phyloP scores from a whole-genome alignment of 2,113 vertebrate genomes.

The Nibea coibor region DNA sequence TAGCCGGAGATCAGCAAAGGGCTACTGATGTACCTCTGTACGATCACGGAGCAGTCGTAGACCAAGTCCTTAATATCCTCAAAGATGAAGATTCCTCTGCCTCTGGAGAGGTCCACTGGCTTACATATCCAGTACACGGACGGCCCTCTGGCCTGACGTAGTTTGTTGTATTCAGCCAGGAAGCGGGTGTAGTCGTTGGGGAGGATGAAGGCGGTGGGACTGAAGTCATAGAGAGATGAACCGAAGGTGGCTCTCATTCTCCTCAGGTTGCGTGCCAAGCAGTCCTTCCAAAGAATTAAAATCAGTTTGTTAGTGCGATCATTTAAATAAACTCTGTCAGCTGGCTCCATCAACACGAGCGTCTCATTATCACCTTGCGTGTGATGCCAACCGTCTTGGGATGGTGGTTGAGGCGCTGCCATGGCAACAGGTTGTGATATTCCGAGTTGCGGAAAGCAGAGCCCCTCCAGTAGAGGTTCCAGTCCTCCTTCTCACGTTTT shows the following conservation, averaged over 20 bases:
- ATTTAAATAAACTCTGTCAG: neutral
- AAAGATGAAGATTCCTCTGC: slow-evolving; percentile 87
- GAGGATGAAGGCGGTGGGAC: slow-evolving; percentile 83
- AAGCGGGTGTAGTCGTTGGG: slow-evolving; percentile 86
- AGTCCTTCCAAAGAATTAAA: slow-evolving; percentile 70
- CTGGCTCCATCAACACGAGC: too few relatives aligned
- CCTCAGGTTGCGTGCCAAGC: slow-evolving; percentile 82
- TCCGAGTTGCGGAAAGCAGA: slow-evolving; percentile 79
- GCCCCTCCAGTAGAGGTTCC: slow-evolving; percentile 86
- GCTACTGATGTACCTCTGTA: slow-evolving; percentile 86
- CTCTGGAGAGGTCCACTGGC: slow-evolving; percentile 84
- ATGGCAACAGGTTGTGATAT: slow-evolving; percentile 80
- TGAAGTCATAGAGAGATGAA: slow-evolving; percentile 82
- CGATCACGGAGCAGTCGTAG: slow-evolving; percentile 82
- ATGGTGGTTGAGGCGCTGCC: slow-evolving; percentile 89
- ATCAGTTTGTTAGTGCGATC: neutral
- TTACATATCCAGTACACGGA: slow-evolving; percentile 87
- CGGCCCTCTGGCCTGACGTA: slow-evolving; percentile 44
- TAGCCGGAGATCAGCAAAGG: slow-evolving; percentile 88
- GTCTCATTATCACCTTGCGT: slow-evolving; percentile 75
- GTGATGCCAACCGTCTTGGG: slow-evolving; percentile 84
- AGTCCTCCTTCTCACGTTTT: slow-evolving; percentile 76
- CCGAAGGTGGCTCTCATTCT: slow-evolving; percentile 83
- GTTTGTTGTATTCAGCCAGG: slow-evolving; percentile 79
- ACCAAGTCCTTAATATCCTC: slow-evolving; percentile 83